Percentiles rank a stretch among this genome's conserved stretches.
Conservation (phyloP, 2,113 vertebrate genomes). For the Alethe castanea region DNA sequence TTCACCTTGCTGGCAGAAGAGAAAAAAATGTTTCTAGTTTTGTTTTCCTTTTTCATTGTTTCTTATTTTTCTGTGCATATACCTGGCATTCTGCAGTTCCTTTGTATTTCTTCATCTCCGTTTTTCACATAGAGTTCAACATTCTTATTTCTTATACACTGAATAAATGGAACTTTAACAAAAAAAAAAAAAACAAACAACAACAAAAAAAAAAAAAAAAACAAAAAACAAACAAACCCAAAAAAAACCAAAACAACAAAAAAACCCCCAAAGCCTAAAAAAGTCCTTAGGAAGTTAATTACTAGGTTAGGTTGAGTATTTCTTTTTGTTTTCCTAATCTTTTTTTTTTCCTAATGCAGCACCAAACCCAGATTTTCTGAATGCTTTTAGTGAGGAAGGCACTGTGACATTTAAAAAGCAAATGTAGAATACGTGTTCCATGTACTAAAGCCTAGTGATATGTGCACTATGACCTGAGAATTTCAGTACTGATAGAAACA, state of each 20-base stretch:
- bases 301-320: background rate
- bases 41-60: background rate
- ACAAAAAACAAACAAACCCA: too few species aligned
- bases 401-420: constrained; percentile 10
- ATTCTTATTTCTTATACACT: background rate
- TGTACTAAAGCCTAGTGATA: background rate
- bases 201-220: too few species aligned
- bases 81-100: background rate
- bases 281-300: background rate
- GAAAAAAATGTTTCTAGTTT: background rate
- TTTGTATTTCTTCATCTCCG: background rate
- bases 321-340: background rate
- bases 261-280: background rate
- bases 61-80: background rate
- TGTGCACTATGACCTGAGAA: background rate
- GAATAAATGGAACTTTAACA: background rate
- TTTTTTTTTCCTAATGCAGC: background rate
- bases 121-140: background rate
- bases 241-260: too few species aligned
- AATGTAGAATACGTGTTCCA: background rate
- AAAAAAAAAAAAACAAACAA: background rate
- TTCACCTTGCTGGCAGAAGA: background rate
- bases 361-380: background rate
- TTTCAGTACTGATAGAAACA: background rate
- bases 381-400: background rate